Evolutionary conservation across 92 coral and sea anemone genomes (phyloP).

Genomic region (Bergia sp.): DNA sequence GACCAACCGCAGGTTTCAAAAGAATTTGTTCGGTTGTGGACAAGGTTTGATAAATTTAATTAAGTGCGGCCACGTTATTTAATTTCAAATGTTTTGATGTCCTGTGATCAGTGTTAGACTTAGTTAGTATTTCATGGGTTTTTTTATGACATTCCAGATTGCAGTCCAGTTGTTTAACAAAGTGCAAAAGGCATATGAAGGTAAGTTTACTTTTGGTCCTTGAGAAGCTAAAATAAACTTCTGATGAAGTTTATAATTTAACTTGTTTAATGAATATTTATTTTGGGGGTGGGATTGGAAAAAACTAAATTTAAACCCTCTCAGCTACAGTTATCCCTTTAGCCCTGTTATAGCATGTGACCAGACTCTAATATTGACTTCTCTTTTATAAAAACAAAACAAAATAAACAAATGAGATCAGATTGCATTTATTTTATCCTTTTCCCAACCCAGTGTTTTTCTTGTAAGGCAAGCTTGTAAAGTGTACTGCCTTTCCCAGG

Average conservation of each 20-base stretch:
- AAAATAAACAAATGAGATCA: too few relatives aligned
- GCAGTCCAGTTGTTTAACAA: constrained; percentile 93
- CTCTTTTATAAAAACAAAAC: background rate
- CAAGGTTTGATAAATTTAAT: background rate
- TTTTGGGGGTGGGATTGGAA: too few relatives aligned
- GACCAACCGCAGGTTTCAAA: background rate
- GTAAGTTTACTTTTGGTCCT: constrained; percentile 44
- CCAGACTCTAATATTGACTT: background rate
- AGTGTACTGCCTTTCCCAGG: too few relatives aligned
- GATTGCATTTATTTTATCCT: too few relatives aligned
- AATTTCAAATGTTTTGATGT: background rate
- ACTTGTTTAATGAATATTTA: too few relatives aligned
- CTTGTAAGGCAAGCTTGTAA: too few relatives aligned
- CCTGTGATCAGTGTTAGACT: background rate
- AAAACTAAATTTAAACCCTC: too few relatives aligned
- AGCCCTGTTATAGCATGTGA: background rate
- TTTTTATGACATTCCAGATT: constrained; percentile 51
- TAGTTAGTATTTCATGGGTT: background rate
- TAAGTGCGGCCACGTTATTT: background rate
- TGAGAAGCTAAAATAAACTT: background rate
- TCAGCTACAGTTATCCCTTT: background rate
- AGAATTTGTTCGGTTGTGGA: background rate
- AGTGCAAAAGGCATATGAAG: constrained; percentile 93
- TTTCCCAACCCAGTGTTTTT: too few relatives aligned
- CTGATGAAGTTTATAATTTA: background rate